phyloP scores from a whole-genome alignment of 2,888 invertebrate species.

The Sphaerophoria taeniata region DNA sequence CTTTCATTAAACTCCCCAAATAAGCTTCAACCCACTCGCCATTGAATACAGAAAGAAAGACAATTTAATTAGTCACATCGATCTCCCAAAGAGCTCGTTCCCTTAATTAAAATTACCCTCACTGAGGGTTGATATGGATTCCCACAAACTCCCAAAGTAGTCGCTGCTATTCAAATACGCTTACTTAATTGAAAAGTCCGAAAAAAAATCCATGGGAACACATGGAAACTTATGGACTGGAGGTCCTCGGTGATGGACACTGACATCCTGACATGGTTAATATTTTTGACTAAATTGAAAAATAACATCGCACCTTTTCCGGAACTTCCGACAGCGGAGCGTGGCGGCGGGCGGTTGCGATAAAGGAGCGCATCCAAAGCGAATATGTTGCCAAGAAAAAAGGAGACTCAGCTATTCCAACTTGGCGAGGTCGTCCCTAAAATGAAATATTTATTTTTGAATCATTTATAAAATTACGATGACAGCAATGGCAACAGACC shows the following conservation, averaged over 20 bases:
- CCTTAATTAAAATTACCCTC: conserved; percentile 57
- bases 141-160: conserved; percentile 26
- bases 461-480: conserved; percentile 60
- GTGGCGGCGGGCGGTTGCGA: no score
- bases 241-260: neutral
- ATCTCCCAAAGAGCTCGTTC: conserved; percentile 35
- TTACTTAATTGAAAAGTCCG: conserved; percentile 47
- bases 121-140: conserved; percentile 4
- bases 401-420: neutral
- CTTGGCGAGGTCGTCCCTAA: conserved; percentile 12
- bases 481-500: conserved; percentile 39
- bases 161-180: conserved; percentile 39
- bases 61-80: conserved; percentile 55
- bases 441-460: conserved; percentile 57
- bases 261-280: neutral
- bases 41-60: neutral
- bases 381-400: conserved; percentile 4
- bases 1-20: conserved; percentile 29
- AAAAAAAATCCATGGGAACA: conserved; percentile 1
- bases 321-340: neutral
- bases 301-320: conserved; percentile 62
- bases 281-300: conserved; percentile 51
- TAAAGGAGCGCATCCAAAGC: no score
- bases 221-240: no score
- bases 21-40: neutral